phyloP scores from a whole-genome alignment of 2,888 invertebrate species.

The Nebria salina region DNA sequence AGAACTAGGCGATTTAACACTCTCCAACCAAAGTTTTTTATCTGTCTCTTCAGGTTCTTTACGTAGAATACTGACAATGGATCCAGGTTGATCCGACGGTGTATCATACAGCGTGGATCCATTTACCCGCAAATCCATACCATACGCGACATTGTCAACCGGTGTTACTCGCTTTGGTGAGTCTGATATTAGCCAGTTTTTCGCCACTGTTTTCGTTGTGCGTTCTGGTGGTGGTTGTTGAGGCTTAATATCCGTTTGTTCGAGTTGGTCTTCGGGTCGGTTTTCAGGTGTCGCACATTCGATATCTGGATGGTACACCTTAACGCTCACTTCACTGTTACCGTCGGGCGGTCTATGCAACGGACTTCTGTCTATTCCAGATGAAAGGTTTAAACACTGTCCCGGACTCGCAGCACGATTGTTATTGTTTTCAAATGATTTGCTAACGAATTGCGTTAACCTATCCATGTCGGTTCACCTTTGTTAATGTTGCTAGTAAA shows the following conservation, averaged over 20 bases:
- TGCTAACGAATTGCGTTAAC: conserved; percentile 90
- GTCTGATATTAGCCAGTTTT: conserved; percentile 62
- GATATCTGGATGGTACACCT: background rate
- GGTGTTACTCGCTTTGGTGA: conserved; percentile 54
- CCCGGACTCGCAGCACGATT: conserved; percentile 55
- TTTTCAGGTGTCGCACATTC: conserved; percentile 4
- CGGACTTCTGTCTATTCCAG: conserved; percentile 25
- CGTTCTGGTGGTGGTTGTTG: conserved; percentile 28
- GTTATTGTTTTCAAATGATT: conserved; percentile 77
- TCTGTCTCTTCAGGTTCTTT: conserved; percentile 5
- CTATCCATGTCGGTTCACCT: conserved; percentile 76
- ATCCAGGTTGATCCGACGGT: conserved; percentile 3
- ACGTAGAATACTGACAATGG: background rate
- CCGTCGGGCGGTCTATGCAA: background rate
- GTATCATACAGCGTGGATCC: conserved; percentile 43
- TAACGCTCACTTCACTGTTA: background rate
- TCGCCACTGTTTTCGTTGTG: conserved; percentile 48
- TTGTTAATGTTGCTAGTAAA: background rate
- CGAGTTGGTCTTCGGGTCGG: conserved; percentile 38
- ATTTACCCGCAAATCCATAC: conserved; percentile 58
- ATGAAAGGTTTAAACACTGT: conserved; percentile 55
- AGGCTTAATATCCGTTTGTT: conserved; percentile 42
- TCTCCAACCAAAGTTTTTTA: conserved; percentile 21
- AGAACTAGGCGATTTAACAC: conserved; percentile 22
- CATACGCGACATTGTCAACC: conserved; percentile 50